phyloP scores from a whole-genome alignment of 2,797 vertebrate genomes.

The Setipinna tenuifilis region DNA sequence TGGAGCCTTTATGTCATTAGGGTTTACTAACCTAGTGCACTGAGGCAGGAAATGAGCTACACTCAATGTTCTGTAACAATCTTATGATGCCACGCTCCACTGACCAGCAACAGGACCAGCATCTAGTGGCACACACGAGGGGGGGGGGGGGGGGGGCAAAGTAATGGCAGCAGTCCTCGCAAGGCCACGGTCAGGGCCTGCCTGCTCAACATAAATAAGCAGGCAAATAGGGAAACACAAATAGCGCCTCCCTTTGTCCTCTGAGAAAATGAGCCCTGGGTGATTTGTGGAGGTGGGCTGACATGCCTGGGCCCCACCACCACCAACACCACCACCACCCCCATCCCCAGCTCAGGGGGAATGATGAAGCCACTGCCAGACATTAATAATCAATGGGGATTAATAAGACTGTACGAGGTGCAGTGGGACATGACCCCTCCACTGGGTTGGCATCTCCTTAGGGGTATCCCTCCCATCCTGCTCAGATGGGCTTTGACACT shows the following conservation, averaged over 20 bases:
- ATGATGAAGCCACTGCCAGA: background rate
- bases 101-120: constrained; percentile 27
- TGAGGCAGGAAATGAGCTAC: constrained; percentile 41
- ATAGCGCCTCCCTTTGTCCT: background rate
- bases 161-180: background rate
- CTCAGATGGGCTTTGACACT: background rate
- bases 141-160: background rate
- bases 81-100: constrained; percentile 37
- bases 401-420: background rate
- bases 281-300: constrained; percentile 3
- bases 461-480: background rate
- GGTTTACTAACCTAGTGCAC: constrained; percentile 36
- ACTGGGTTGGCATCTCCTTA: background rate
- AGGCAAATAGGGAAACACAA: background rate
- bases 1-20: constrained; percentile 31
- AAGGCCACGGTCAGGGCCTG: constrained; percentile 16
- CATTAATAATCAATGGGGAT: background rate
- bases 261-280: constrained; percentile 13
- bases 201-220: constrained; percentile 17
- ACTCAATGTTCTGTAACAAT: constrained; percentile 44
- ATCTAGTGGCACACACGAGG: background rate
- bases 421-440: background rate
- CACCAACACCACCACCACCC: background rate
- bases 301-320: background rate
- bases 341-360: background rate